phyloP scores from a whole-genome alignment of 2,797 vertebrate genomes.

The Falco biarmicus region DNA sequence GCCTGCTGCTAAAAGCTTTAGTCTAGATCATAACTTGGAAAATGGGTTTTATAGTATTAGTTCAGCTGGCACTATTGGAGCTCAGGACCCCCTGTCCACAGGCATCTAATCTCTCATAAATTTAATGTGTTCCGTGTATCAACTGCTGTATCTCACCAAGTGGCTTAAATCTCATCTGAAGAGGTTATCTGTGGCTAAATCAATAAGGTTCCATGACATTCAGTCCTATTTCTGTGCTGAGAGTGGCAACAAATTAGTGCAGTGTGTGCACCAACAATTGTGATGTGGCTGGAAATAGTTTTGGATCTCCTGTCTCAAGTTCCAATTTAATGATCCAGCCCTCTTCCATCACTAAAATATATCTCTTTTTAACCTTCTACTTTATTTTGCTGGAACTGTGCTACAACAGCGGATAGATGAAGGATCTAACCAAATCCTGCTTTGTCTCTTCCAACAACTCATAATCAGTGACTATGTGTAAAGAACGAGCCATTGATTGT shows the following conservation, averaged over 20 bases:
- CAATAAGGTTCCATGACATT: not conserved
- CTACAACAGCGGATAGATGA: not conserved
- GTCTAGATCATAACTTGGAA: not conserved
- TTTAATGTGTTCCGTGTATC: not conserved
- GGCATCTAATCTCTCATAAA: not conserved
- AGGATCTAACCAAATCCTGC: not conserved
- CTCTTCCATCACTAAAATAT: not conserved
- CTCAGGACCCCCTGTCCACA: not conserved
- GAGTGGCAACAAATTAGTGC: not conserved
- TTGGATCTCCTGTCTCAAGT: not conserved
- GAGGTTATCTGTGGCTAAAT: not conserved
- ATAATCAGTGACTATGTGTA: not conserved
- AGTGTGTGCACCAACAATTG: not conserved
- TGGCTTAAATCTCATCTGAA: not conserved
- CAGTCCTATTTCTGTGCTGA: not conserved
- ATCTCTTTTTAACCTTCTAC: not conserved
- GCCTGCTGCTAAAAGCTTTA: not conserved
- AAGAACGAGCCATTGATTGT: not conserved
- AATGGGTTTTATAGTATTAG: not conserved
- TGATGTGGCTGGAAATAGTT: not conserved
- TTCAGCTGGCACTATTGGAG: constrained; percentile 2
- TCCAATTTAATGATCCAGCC: not conserved
- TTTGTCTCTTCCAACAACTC: not conserved
- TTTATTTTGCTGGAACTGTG: not conserved
- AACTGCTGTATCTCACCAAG: not conserved